A percentile compares a stretch with the other conserved stretches of the same genome.
Conservation (phyloP, 1,140 invertebrate genomes). For the Drosophila sturtevanti region DNA sequence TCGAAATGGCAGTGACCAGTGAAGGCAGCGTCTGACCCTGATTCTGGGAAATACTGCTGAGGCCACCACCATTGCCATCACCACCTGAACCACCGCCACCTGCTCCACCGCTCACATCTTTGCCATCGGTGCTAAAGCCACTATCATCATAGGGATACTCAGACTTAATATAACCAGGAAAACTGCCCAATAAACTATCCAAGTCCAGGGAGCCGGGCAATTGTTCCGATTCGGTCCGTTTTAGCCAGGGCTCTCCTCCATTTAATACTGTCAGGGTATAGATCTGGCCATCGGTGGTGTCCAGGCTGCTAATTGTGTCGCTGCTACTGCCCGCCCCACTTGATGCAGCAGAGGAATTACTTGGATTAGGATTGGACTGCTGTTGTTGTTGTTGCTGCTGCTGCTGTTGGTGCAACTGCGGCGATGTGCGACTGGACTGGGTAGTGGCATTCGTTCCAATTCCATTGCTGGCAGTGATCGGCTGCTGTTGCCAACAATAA, state of each 20-base stretch:
- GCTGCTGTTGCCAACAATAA: constrained; percentile 89
- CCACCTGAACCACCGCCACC: constrained; percentile 24
- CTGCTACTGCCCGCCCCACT: constrained; percentile 65
- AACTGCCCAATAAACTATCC: constrained; percentile 86
- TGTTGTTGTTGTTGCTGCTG: constrained; percentile 53
- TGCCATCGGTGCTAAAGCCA: constrained; percentile 87
- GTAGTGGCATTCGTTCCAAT: constrained; percentile 76
- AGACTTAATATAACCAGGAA: constrained; percentile 85
- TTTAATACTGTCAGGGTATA: constrained; percentile 87
- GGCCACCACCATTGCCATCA: constrained; percentile 43
- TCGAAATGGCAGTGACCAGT: constrained; percentile 82
- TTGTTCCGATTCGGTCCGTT: constrained; percentile 84
- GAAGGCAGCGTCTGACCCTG: constrained; percentile 78
- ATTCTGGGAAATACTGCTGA: constrained; percentile 57
- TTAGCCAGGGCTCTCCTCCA: constrained; percentile 83
- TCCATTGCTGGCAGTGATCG: constrained; percentile 82
- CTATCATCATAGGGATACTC: constrained; percentile 88
- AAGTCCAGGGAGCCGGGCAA: constrained; percentile 85
- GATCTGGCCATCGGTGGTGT: constrained; percentile 85
- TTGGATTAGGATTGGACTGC: constrained; percentile 61
- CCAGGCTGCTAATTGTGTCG: constrained; percentile 73
- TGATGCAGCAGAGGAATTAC: constrained; percentile 57
- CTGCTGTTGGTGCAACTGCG: constrained; percentile 81
- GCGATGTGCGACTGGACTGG: constrained; percentile 61
- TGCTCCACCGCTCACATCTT: constrained; percentile 83